Base-by-base conservation (phyloP, 2,113 vertebrate species). In the Cavia porcellus region DNA sequence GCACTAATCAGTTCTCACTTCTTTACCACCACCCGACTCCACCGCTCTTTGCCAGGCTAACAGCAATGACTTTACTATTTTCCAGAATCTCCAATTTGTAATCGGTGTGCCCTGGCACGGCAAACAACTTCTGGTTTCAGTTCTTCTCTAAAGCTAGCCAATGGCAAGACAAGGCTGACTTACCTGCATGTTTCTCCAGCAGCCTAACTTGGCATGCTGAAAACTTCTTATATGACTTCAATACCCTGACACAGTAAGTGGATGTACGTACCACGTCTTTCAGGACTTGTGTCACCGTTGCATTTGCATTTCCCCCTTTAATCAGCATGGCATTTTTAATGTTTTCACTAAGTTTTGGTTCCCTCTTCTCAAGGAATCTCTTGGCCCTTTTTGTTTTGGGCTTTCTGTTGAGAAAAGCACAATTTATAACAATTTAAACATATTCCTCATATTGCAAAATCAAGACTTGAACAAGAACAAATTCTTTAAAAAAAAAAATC, bases 351-450 rank as follows among this genome's bases (percentile, higher is more conserved):
- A 99, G 98, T 90, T 99, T 99, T 1, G 99, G 98, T 30, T 99
- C 99, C 97, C 99, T 98, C 98, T 98, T 99, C 93, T 99, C 99
- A 96, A 99, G 98, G 98, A 99, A 99, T 59, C 99, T 98, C 97
- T 99, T 99, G 15, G 99, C 98, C 75, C 99, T 99, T 98, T 98
- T 99, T 0, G 99, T 99, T 98, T 99, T 99, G 12, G 99, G 99
- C 90, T 99, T 99, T 94, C 99, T 99, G 98, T 75, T 86, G 59
- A 92, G 42, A 96, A 0, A 97, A 98, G 86, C 64, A 97, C 45
- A 96, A 90, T 62, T 38, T 57, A 77, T 57, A 92, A 96, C 93
- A 96, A 86, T 6, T 81, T 96, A 97, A 38, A 92, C 8, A 81
- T 83, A 80, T 88, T 89, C 42, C 11, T 93, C 50, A 85, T 25